Conservation (phyloP, 2,797 vertebrate species). For the Jordanella pulchra region DNA sequence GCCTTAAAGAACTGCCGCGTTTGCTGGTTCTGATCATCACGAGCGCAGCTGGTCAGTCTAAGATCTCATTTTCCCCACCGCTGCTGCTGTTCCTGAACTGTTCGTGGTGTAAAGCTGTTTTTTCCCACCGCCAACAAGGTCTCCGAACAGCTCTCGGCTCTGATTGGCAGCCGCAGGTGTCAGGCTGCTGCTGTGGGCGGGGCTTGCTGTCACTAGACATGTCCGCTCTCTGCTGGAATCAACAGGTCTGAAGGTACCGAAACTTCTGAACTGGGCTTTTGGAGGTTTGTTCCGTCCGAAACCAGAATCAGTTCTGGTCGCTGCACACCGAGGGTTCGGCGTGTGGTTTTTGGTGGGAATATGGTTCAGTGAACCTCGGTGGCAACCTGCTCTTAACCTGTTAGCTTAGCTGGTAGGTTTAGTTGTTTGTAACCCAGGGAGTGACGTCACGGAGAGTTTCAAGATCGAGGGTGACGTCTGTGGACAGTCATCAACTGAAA, state of each 20-base stretch:
- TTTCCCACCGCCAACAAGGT: neutral
- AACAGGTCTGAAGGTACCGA: slow-evolving; percentile 64
- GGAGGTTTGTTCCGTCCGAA: neutral
- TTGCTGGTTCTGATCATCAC: too few species aligned
- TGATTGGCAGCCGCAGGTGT: slow-evolving; percentile 33
- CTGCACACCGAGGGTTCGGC: neutral
- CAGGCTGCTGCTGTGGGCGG: slow-evolving; percentile 32
- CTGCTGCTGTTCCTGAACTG: neutral
- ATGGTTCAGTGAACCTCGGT: neutral
- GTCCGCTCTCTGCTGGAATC: slow-evolving; percentile 53
- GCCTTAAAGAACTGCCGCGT: too few species aligned
- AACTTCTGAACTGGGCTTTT: neutral
- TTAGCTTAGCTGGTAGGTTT: slow-evolving; percentile 31
- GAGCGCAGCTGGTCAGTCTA: too few species aligned
- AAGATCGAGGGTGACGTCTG: slow-evolving; percentile 15
- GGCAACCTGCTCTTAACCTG: slow-evolving; percentile 23
- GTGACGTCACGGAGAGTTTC: slow-evolving; percentile 27
- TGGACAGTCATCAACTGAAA: neutral
- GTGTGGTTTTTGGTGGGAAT: too few species aligned
- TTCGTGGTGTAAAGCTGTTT: accelerated
- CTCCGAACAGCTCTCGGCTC: slow-evolving; percentile 20
- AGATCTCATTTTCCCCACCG: neutral
- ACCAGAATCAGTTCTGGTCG: neutral
- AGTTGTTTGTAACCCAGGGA: slow-evolving; percentile 3
- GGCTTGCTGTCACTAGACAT: slow-evolving; percentile 43